A percentile compares a stretch with the other conserved stretches of the same genome.
These are phyloP conservation scores for Drosophila mulleri DNA, from an alignment of 2,888 invertebrate genomes.

Conservation along the genomic window DNA sequence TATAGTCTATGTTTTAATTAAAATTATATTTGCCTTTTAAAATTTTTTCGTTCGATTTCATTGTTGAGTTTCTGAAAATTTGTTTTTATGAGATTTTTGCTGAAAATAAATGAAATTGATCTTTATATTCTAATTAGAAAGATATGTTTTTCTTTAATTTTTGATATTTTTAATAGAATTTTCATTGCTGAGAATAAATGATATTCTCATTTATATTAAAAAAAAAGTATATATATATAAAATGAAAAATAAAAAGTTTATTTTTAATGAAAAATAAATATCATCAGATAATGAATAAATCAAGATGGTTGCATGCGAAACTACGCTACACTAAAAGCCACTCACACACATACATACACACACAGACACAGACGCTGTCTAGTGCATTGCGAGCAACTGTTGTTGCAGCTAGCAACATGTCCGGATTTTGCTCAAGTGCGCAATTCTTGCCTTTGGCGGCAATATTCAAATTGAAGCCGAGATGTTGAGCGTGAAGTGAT, in stretches of 20 bases:
- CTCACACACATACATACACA: not conserved
- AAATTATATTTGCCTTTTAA: too few relatives aligned
- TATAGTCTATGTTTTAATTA: too few relatives aligned
- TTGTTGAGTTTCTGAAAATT: too few relatives aligned
- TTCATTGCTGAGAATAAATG: too few relatives aligned
- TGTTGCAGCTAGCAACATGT: conserved; percentile 51
- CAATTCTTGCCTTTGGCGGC: conserved; percentile 62
- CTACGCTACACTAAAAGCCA: conserved; percentile 2
- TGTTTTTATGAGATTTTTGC: too few relatives aligned
- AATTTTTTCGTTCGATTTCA: too few relatives aligned
- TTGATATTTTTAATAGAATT: too few relatives aligned
- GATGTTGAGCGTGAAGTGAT: conserved; percentile 52
- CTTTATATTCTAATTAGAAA: too few relatives aligned
- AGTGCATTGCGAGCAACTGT: conserved; percentile 61
- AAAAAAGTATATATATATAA: not conserved
- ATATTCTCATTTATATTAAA: too few relatives aligned
- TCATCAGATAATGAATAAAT: not conserved
- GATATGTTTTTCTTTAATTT: too few relatives aligned
- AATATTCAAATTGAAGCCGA: conserved; percentile 76
- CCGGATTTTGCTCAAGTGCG: conserved; percentile 50
- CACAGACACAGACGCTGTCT: conserved; percentile 6
- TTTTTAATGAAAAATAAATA: not conserved
- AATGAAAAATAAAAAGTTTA: too few relatives aligned
- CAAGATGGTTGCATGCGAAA: not conserved
- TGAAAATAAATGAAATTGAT: too few relatives aligned